Conservation (phyloP, 1,140 invertebrate species). For the Aphidius ervi region DNA sequence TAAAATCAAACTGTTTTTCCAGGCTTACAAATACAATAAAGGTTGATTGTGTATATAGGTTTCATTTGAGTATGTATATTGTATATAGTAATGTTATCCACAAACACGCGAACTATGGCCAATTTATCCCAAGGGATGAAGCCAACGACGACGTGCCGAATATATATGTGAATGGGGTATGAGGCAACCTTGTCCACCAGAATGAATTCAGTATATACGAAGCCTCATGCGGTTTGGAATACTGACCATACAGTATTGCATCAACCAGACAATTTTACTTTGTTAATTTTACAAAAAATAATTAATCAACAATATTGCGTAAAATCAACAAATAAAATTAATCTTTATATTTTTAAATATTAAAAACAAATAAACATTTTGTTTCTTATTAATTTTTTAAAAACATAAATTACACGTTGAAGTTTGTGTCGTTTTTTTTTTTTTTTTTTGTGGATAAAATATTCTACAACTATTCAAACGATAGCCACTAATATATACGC, state of each 20-base stretch:
- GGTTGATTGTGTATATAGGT: conserved; percentile 20
- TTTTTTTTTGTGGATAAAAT: too few species aligned
- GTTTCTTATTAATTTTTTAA: too few species aligned
- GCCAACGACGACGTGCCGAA: conserved; percentile 30
- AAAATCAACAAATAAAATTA: too few species aligned
- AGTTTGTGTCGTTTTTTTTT: too few species aligned
- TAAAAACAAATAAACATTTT: too few species aligned
- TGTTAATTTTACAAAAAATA: background rate
- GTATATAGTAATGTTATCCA: conserved; percentile 47
- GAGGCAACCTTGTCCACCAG: conserved; percentile 42
- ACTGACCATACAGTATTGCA: conserved; percentile 8
- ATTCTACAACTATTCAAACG: too few species aligned
- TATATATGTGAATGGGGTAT: conserved; percentile 27
- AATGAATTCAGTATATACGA: conserved; percentile 45
- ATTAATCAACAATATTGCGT: too few species aligned
- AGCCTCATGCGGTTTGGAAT: conserved; percentile 33
- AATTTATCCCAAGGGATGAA: conserved; percentile 52
- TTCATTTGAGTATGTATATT: conserved; percentile 31
- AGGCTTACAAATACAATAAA: too few species aligned
- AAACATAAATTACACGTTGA: too few species aligned
- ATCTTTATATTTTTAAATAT: too few species aligned
- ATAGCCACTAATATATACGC: too few species aligned
- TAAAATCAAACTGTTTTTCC: too few species aligned
- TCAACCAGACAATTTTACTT: conserved; percentile 1
- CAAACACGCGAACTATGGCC: conserved; percentile 47